Evolutionary conservation across 2,797 vertebrate species (phyloP), one percentile per base, ranked within the genome.

Genomic region (Pelochelys cantorii): DNA sequence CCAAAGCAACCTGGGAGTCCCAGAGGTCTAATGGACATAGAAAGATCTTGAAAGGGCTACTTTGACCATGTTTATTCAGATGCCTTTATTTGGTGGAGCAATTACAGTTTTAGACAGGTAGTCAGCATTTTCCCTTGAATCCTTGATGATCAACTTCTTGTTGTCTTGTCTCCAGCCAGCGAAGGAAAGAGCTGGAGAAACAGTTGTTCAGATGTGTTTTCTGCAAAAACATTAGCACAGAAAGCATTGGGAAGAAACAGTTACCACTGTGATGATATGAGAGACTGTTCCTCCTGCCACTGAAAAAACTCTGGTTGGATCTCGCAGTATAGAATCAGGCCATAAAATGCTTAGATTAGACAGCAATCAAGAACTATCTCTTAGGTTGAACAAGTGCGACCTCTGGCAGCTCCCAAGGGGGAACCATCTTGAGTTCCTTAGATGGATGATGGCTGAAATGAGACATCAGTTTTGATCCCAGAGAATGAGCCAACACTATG

Each of bases 221-320:
- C 82, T 4, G 22, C 92, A 15, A 0, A 0, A 12, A 11, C 31
- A 1, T 18, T 59, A 20, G 79, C 27, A 71, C 53, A 42, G 81
- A 77, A 2, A 3, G 0, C 8, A 0, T 4, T 5, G 8, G 7
- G 3, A 1, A 37, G 80, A 81, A 85, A 1, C 0, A 23, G 11
- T 54, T 78, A 85, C 14, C 27, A 62, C 5, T 34, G 31, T 9
- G 31, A 15, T 53, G 4, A 34, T 60, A 29, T 87, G 3, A 81
- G n/a, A 91, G 52, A 7, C 2, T 14, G 71, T 5, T 4, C 7
- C 23, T 77, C 3, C 18, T 2, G 1, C 0, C 8, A 78, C 1
- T 42, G 14, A 65, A 29, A 82, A 86, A 56, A 90, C n/a, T 82
- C 2, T 11, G 17, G 1, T 68, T 83, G 94, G 8, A 10, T 91